A percentile compares a stretch with the other conserved stretches of the same genome.
Conservation (phyloP, 2,113 vertebrate species). For the Pangasianodon gigas region DNA sequence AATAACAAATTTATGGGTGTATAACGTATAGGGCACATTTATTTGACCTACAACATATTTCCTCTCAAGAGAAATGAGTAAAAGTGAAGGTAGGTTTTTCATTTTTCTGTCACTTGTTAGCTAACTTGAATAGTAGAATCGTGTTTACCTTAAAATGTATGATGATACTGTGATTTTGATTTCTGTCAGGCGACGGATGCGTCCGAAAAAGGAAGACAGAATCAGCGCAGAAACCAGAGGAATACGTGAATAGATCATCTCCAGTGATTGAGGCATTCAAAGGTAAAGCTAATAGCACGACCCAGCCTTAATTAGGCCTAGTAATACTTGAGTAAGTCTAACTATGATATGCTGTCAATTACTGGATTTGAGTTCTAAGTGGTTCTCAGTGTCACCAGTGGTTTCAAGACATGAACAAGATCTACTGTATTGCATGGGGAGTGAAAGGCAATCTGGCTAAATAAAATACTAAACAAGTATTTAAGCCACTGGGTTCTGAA, state of each 20-base stretch:
- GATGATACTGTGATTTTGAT: not conserved
- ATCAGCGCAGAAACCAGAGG: slow-evolving; percentile 72
- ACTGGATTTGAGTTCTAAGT: not conserved
- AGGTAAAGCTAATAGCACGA: slow-evolving; percentile 68
- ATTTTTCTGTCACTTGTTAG: not conserved
- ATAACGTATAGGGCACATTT: too few species aligned
- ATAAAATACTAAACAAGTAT: not conserved
- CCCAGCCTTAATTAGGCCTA: not conserved
- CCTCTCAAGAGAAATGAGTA: slow-evolving; percentile 63
- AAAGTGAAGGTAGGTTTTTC: slow-evolving; percentile 62
- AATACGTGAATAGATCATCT: slow-evolving; percentile 71
- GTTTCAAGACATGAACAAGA: not conserved
- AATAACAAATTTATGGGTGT: not conserved
- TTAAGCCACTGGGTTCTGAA: not conserved
- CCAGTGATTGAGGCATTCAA: slow-evolving; percentile 82
- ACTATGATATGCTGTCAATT: not conserved
- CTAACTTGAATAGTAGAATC: not conserved
- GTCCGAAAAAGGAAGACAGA: slow-evolving; percentile 82
- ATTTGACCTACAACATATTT: not conserved
- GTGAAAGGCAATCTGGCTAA: not conserved
- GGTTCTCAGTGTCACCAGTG: not conserved
- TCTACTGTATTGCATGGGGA: not conserved
- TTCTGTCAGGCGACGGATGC: slow-evolving; percentile 73
- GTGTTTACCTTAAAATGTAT: not conserved
- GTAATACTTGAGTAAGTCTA: not conserved